A percentile compares a stretch with the other conserved stretches of the same genome.
These are phyloP conservation scores for Eulemur rubriventer DNA, from an alignment of 2,797 vertebrate genomes.

Conservation along the genomic window DNA sequence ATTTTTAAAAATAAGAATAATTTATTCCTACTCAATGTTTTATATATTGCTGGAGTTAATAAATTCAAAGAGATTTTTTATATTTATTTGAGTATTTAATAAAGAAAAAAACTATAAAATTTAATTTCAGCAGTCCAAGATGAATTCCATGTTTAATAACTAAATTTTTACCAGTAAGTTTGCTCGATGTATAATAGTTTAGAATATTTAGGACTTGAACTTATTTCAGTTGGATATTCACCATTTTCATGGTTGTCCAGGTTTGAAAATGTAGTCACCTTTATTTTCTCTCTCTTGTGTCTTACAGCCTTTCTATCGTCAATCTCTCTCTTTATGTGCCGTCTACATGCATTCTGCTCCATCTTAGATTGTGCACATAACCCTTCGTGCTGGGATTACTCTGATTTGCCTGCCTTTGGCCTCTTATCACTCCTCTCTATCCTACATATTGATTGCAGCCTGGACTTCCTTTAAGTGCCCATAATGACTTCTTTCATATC, in stretches of 20 bases:
- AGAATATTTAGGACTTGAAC: not conserved
- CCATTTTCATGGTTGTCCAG: not conserved
- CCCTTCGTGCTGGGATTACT: no score
- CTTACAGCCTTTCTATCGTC: not conserved
- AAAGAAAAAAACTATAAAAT: conserved; percentile 13
- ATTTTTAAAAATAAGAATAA: conserved; percentile 13
- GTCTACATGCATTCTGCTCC: not conserved
- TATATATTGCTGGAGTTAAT: not conserved
- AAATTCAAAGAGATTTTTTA: not conserved
- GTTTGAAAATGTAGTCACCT: not conserved
- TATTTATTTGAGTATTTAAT: not conserved
- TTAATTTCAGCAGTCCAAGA: not conserved
- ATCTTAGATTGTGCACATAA: not conserved
- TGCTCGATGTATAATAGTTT: not conserved
- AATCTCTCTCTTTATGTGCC: not conserved
- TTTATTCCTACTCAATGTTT: not conserved
- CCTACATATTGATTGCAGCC: not conserved
- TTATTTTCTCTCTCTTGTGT: not conserved
- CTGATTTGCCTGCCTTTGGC: not conserved
- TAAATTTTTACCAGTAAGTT: not conserved
- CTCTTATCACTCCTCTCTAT: not conserved
- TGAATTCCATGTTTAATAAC: not conserved
- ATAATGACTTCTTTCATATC: not conserved
- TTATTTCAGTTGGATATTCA: not conserved
- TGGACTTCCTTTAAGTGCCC: not conserved